Base-by-base conservation (phyloP, 2,888 invertebrate species). In the Hydrotaea cyrtoneurina region DNA sequence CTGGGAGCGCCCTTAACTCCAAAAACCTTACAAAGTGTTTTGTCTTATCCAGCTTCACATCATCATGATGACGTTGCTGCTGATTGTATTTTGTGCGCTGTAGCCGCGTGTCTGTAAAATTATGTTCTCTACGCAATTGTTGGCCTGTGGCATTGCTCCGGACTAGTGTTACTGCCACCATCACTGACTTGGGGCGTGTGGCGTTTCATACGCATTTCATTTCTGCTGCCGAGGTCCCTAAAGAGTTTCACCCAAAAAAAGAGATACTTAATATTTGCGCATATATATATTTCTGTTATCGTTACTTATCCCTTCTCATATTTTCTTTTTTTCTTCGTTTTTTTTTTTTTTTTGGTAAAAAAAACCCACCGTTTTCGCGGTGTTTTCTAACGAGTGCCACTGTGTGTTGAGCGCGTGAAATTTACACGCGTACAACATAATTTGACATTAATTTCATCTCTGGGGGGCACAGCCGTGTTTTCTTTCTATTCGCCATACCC, bases 381-480 rank as follows among this genome's bases (percentile, higher is more conserved):
- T 72, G 19, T 8, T 71, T 53, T 23, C 7, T 55, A n/a, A n/a
- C 26, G 17, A 11, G 3, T 36, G 19, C 21, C n/a, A n/a, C n/a
- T 36, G 55, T 55, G 43, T 43, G 10, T 17, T 43, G 10, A 8
- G 87, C 87, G 89, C 86, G 88, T 88, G 88, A 90, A 90, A 90
- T 89, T 89, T 89, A 89, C 89, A 90, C 89, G 89, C 89, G 88
- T 89, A 89, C 87, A 88, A 88, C 88, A 90, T 90, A 90, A 90
- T 90, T 90, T 90, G 90, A 90, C 90, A 89, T 89, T 90, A 90
- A 90, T 90, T 89, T 88, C 86, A 89, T 89, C 88, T 88, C 90
- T 88, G 73, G 85, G 87, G 90, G 90, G 79, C 83, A 85, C 79
- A 59, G 19, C 66, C 10, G 39, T 13, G 2, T 39, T 39, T 39